phyloP scores from a whole-genome alignment of 2,888 invertebrate species.

The Protophormia terraenovae region DNA sequence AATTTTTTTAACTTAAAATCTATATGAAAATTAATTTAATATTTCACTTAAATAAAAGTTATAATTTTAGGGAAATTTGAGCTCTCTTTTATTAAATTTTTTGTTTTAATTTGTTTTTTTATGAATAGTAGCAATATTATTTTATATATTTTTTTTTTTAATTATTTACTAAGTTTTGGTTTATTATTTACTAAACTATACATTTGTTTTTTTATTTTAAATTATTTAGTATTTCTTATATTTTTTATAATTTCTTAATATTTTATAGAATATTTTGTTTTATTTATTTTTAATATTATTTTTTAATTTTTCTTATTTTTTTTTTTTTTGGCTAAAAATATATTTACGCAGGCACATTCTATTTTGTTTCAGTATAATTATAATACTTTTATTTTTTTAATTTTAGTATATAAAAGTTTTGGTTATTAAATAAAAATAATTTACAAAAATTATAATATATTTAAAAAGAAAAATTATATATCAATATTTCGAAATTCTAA shows the following conservation, averaged over 20 bases:
- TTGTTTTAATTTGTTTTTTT: constrained; percentile 12
- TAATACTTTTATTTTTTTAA: constrained; percentile 57
- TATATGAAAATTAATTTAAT: too few species aligned
- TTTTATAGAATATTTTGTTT: constrained; percentile 57
- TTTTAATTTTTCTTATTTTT: constrained; percentile 55
- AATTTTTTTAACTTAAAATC: constrained; percentile 13
- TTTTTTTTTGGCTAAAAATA: constrained; percentile 78
- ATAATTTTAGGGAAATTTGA: constrained; percentile 65
- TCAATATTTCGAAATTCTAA: too few species aligned
- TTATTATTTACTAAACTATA: constrained; percentile 63
- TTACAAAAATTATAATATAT: constrained; percentile 32
- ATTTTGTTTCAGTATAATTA: constrained; percentile 78
- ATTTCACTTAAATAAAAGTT: constrained; percentile 11
- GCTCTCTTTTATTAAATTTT: constrained; percentile 51
- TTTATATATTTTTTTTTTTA: constrained; percentile 13
- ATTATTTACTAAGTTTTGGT: constrained; percentile 62
- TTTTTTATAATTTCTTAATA: constrained; percentile 55
- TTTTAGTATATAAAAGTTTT: constrained; percentile 30
- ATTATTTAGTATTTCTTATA: constrained; percentile 42
- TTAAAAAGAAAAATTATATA: not conserved
- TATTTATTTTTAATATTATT: too few species aligned
- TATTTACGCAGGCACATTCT: constrained; percentile 80
- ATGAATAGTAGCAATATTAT: constrained; percentile 48
- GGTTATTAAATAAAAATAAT: constrained; percentile 37
- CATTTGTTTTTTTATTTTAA: constrained; percentile 50